Percentiles rank a stretch among this genome's conserved stretches.
phyloP scores from a whole-genome alignment of 2,113 vertebrate species.

The Sisor rabdophorus region DNA sequence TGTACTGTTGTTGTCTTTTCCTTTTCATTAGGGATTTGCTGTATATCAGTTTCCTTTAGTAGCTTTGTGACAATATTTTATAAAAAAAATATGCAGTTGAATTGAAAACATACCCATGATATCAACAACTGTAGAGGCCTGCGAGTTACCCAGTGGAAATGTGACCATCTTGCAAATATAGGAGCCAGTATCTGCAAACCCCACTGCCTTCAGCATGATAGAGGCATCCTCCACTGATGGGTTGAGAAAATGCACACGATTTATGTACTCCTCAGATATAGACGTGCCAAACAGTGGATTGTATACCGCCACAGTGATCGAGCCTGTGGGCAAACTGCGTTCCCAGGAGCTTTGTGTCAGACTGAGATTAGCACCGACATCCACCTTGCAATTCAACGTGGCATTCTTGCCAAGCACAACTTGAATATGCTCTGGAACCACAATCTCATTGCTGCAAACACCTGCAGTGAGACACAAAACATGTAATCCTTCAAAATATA shows the following conservation, averaged over 20 bases:
- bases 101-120: constrained; percentile 80
- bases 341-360: constrained; percentile 95
- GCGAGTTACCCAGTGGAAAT: constrained; percentile 88
- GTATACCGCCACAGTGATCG: constrained; percentile 86
- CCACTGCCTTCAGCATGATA: constrained; percentile 80
- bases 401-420: constrained; percentile 92
- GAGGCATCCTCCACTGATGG: constrained; percentile 84
- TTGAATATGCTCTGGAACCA: constrained; percentile 79
- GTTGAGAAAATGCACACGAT: constrained; percentile 82
- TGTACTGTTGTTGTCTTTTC: no score
- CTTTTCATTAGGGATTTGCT: neutral
- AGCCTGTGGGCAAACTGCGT: constrained; percentile 75
- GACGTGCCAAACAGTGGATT: constrained; percentile 86
- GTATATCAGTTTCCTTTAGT: neutral
- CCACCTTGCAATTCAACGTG: constrained; percentile 84
- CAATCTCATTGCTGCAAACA: constrained; percentile 80
- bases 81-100: neutral
- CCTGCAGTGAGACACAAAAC: constrained; percentile 64
- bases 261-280: constrained; percentile 77
- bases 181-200: constrained; percentile 84
- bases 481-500: neutral
- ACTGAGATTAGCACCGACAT: constrained; percentile 79
- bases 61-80: neutral
- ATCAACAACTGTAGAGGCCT: constrained; percentile 80
- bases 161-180: constrained; percentile 93